Conservation (phyloP, 1,140 invertebrate genomes). For the Drosophila lowei region DNA sequence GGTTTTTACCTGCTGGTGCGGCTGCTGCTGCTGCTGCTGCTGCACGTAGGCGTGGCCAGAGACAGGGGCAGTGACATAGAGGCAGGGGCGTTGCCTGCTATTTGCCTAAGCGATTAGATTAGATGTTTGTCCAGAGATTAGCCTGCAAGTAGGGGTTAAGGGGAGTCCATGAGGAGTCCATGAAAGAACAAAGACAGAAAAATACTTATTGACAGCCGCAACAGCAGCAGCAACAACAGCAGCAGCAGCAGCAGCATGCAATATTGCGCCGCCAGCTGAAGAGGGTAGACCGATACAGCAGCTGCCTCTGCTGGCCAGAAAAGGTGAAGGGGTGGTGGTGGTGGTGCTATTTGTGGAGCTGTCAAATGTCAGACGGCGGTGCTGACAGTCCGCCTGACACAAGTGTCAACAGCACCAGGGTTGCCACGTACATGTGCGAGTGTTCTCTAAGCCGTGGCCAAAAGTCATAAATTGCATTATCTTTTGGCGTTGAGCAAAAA, state of each 20-base stretch:
- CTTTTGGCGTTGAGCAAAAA: slow-evolving; percentile 5
- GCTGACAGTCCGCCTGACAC: slow-evolving; percentile 49
- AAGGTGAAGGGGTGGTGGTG: slow-evolving; percentile 46
- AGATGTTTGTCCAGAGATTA: slow-evolving; percentile 52
- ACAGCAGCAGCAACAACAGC: no score
- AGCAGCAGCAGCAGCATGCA: slow-evolving; percentile 35
- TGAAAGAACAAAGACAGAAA: slow-evolving; percentile 7
- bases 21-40: slow-evolving; percentile 59
- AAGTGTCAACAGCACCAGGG: slow-evolving; percentile 55
- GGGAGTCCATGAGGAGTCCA: no score
- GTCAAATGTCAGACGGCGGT: slow-evolving; percentile 67
- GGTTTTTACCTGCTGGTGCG: neutral
- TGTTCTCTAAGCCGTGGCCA: neutral
- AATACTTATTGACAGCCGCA: slow-evolving; percentile 71
- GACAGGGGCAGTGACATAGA: neutral
- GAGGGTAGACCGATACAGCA: slow-evolving; percentile 27
- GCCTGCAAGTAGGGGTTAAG: neutral
- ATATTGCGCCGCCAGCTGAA: slow-evolving; percentile 60
- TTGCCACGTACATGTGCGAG: neutral
- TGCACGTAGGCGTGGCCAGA: slow-evolving; percentile 14
- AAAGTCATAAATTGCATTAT: slow-evolving; percentile 47
- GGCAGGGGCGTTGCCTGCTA: slow-evolving; percentile 55
- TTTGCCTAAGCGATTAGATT: slow-evolving; percentile 76
- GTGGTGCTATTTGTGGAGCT: slow-evolving; percentile 39
- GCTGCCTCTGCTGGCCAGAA: slow-evolving; percentile 22